Evolutionary conservation across 2,797 vertebrate species (phyloP), one percentile per base, ranked within the genome.

Genomic region (Aulostomus chinensis): DNA sequence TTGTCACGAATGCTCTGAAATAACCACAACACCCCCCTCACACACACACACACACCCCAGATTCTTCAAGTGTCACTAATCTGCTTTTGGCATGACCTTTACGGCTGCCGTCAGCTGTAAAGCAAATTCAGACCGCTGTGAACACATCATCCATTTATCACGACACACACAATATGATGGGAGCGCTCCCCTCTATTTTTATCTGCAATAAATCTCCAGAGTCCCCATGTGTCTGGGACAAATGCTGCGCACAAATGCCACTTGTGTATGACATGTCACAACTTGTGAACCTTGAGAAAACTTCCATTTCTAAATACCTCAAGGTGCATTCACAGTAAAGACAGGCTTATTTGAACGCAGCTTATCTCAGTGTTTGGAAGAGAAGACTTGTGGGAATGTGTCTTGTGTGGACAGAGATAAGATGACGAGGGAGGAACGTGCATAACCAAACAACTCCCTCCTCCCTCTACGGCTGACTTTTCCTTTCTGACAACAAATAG

Each of bases 351-450:
- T n/a, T n/a, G n/a, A n/a, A n/a, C n/a, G n/a, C n/a, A n/a, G n/a
- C n/a, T n/a, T n/a, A n/a, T n/a, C n/a, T n/a, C n/a, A n/a, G n/a
- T 74, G 76, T 76, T 78, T 80, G 36, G 55, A 70, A 28, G 37
- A 40, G 22, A 71, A 22, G 24, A 11, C 46, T 41, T 70, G 72
- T 61, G 54, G 55, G 58, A 65, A 43, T 75, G 25, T 46, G 51
- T 55, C 62, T 36, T 14, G 30, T 7, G 1, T 56, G 49, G 37
- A 47, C 29, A 34, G n/a, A n/a, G n/a, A n/a, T n/a, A n/a, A 62
- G 32, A 24, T 30, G 4, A 14, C 1, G 0, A 58, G 51, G 52
- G 37, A 49, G 33, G 14, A 15, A 31, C n/a, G 7, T n/a, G 35
- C 39, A 30, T 42, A 52, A 51, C 34, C 47, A 73, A 68, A 35